phyloP scores from a whole-genome alignment of 1,140 invertebrate genomes.

The Lamellibrachia luymesi region DNA sequence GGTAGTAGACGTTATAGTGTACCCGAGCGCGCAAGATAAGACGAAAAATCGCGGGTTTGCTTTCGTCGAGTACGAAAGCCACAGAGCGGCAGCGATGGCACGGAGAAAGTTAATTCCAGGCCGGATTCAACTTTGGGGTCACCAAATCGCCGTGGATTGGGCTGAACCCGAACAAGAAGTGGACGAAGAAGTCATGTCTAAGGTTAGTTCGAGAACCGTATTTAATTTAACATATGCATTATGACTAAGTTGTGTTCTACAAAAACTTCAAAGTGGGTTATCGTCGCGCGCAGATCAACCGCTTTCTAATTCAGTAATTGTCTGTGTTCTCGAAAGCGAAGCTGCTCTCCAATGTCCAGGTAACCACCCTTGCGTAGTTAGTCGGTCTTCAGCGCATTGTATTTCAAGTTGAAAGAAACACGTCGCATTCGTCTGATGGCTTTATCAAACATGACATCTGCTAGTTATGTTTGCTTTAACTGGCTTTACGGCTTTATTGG shows the following conservation, averaged over 20 bases:
- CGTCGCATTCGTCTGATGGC: background rate
- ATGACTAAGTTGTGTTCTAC: background rate
- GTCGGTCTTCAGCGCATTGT: too few relatives aligned
- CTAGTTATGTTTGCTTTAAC: too few relatives aligned
- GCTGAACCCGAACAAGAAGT: conserved; percentile 96
- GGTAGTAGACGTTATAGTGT: conserved; percentile 97
- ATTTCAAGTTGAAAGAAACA: too few relatives aligned
- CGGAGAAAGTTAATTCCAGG: conserved; percentile 75
- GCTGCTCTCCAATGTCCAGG: too few relatives aligned
- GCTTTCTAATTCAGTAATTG: too few relatives aligned
- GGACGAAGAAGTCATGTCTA: conserved; percentile 77
- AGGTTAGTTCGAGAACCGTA: conserved; percentile 17
- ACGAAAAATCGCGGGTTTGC: conserved; percentile 97
- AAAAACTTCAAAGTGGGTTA: background rate
- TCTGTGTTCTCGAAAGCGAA: too few relatives aligned
- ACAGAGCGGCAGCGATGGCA: conserved; percentile 96
- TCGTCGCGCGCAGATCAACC: background rate
- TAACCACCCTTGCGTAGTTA: too few relatives aligned
- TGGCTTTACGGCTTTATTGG: background rate
- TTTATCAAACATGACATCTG: background rate
- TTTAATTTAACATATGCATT: conserved; percentile 4
- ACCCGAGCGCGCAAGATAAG: conserved; percentile 93
- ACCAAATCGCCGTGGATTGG: conserved; percentile 99
- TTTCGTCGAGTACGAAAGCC: conserved; percentile 99
- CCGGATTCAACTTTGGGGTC: conserved; percentile 76